A percentile compares a stretch with the other conserved stretches of the same genome.
Evolutionary conservation across 2,888 invertebrate species (phyloP).

Genomic region (Pterostichus niger): DNA sequence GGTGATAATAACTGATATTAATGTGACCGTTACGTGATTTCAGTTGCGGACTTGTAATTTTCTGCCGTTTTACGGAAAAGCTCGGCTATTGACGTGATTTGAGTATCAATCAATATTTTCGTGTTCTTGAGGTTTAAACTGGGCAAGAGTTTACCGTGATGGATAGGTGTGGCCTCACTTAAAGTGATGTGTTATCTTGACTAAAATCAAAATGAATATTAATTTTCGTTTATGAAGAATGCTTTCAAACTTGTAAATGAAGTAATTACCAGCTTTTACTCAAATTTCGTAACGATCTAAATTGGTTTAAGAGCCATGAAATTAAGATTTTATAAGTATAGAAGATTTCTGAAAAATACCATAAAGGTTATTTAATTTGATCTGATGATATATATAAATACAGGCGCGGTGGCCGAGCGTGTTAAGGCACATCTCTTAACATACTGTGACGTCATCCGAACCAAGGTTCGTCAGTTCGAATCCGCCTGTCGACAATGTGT

Average conservation of each 20-base stretch:
- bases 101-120: slow-evolving; percentile 42
- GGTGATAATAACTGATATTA: slow-evolving; percentile 66
- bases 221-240: slow-evolving; percentile 9
- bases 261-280: slow-evolving; percentile 10
- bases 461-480: no score
- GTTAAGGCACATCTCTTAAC: no score
- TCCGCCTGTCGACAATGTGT: no score
- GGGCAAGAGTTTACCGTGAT: slow-evolving; percentile 23
- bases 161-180: slow-evolving; percentile 26
- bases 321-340: neutral
- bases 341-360: no score
- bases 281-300: neutral
- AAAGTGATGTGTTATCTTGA: slow-evolving; percentile 23
- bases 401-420: no score
- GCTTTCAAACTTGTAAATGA: slow-evolving; percentile 30
- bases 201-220: slow-evolving; percentile 35
- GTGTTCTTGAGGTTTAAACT: slow-evolving; percentile 19
- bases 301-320: neutral
- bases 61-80: slow-evolving; percentile 38
- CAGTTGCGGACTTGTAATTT: slow-evolving; percentile 53
- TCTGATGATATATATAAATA: no score
- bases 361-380: no score
- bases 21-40: slow-evolving; percentile 63
- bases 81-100: slow-evolving; percentile 43
- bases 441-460: no score